These are phyloP conservation scores for Apodemus agrarius DNA, from an alignment of 2,797 vertebrate species.

Conservation along the genomic window DNA sequence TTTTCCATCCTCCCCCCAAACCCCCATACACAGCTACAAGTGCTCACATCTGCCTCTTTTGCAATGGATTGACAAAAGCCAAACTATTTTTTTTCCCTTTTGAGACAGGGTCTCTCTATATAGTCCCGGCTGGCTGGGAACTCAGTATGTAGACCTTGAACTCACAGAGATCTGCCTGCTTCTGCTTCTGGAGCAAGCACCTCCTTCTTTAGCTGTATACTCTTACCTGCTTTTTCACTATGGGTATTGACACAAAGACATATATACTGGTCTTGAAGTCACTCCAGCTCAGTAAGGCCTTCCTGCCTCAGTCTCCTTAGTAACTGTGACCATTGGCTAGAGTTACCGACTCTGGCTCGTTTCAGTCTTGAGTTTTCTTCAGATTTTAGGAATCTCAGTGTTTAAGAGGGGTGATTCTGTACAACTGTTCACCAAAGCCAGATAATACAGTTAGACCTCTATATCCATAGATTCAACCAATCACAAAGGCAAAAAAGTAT, in stretches of 20 bases:
- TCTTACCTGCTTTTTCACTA: neutral
- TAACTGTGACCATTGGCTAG: neutral
- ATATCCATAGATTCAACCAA: neutral
- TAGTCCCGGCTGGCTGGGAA: neutral
- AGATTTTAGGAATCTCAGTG: neutral
- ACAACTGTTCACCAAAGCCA: neutral
- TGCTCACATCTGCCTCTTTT: slow-evolving; percentile 63
- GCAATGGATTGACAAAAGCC: slow-evolving; percentile 35
- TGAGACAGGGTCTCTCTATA: neutral
- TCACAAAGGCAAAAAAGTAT: neutral
- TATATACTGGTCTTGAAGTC: neutral
- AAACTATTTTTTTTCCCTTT: neutral
- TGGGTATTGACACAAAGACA: neutral
- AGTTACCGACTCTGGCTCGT: neutral
- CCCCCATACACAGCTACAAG: neutral
- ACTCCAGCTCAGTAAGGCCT: neutral
- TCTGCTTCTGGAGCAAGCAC: neutral
- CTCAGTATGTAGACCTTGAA: neutral
- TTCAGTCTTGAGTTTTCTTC: neutral
- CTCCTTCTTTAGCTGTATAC: neutral
- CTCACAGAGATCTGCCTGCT: neutral
- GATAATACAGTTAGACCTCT: neutral
- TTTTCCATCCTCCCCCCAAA: neutral
- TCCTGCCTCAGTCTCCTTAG: neutral
- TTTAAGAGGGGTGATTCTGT: neutral